phyloP scores from a whole-genome alignment of 2,888 invertebrate genomes.

The Bhutanitis thaidina region DNA sequence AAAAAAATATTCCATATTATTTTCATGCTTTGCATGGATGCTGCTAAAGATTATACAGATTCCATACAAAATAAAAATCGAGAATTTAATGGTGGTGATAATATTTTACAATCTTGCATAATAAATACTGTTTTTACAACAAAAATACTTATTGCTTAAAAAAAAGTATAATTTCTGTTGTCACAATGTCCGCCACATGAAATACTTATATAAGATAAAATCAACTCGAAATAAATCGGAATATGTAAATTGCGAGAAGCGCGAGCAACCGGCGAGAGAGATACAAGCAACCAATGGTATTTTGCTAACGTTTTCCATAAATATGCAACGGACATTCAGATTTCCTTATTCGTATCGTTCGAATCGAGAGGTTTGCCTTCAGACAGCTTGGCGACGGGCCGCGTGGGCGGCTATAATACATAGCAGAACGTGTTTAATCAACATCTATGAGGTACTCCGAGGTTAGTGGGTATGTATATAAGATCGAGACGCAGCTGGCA shows the following conservation, averaged over 20 bases:
- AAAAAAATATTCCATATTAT: too few relatives aligned
- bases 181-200: too few relatives aligned
- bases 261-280: conserved; percentile 24
- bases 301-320: conserved; percentile 44
- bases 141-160: too few relatives aligned
- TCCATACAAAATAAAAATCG: too few relatives aligned
- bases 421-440: conserved; percentile 12
- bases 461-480: conserved; percentile 1
- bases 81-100: too few relatives aligned
- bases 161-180: too few relatives aligned
- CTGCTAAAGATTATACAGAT: too few relatives aligned
- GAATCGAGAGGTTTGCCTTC: conserved; percentile 49
- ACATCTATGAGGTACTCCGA: conserved; percentile 1
- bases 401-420: conserved; percentile 26
- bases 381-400: conserved; percentile 58
- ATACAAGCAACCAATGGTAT: conserved; percentile 22
- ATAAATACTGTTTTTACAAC: too few relatives aligned
- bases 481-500: conserved; percentile 36
- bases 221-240: background rate
- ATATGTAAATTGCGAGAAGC: conserved; percentile 8
- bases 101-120: too few relatives aligned
- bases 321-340: conserved; percentile 34
- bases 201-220: too few relatives aligned
- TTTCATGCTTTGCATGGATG: too few relatives aligned
- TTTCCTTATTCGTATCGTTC: conserved; percentile 33